Percentiles rank a stretch among this genome's conserved stretches.
Conservation (phyloP, 2,113 vertebrate genomes). For the Rallus limicola region DNA sequence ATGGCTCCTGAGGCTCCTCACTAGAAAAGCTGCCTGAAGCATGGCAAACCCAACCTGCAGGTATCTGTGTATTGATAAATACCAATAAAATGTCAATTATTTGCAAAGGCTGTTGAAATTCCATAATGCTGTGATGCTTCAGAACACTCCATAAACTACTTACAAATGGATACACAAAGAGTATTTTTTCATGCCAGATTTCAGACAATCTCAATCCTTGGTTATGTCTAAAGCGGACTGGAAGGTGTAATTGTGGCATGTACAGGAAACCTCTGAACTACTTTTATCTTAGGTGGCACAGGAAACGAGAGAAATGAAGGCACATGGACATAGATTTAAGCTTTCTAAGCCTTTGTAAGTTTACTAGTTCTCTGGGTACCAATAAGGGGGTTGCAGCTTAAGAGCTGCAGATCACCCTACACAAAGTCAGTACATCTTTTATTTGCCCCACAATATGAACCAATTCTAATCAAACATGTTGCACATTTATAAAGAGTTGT, state of each 20-base stretch:
- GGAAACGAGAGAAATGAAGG: neutral
- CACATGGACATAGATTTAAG: neutral
- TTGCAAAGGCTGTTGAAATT: neutral
- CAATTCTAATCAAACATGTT: neutral
- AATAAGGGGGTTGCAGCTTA: neutral
- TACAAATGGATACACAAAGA: neutral
- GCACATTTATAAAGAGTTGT: neutral
- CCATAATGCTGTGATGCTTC: neutral
- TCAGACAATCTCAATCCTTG: neutral
- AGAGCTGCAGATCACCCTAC: neutral
- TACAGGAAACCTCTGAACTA: neutral
- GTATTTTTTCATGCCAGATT: neutral
- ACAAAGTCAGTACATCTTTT: neutral
- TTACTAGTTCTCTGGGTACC: neutral
- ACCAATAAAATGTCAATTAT: neutral
- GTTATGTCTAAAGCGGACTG: neutral
- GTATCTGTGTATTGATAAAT: neutral
- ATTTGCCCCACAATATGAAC: neutral
- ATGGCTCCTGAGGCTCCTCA: neutral
- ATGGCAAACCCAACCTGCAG: rapidly evolving
- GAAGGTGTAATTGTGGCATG: neutral
- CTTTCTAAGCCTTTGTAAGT: neutral
- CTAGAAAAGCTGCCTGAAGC: neutral
- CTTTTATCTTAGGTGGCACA: neutral
- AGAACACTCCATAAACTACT: neutral